phyloP scores from a whole-genome alignment of 2,797 vertebrate species.

The Scleropages formosus region DNA sequence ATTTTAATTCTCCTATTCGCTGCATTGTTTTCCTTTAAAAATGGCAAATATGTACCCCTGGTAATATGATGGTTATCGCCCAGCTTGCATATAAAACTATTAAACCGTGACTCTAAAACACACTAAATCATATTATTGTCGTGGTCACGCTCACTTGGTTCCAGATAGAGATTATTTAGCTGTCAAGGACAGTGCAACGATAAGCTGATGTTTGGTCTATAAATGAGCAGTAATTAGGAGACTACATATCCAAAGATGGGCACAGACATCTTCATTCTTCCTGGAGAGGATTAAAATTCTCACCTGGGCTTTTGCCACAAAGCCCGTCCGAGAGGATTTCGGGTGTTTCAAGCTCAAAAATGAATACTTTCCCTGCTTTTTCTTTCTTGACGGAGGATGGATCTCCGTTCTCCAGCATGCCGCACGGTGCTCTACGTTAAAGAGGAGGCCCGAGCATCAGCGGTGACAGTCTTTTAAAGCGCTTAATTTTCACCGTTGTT shows the following conservation, averaged over 20 bases:
- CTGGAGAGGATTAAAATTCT: slow-evolving; percentile 60
- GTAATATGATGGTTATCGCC: slow-evolving; percentile 57
- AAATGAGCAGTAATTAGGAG: slow-evolving; percentile 78
- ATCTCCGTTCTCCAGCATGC: slow-evolving; percentile 29
- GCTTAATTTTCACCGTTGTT: slow-evolving; percentile 75
- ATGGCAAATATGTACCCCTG: slow-evolving; percentile 66
- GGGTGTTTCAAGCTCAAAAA: slow-evolving; percentile 58
- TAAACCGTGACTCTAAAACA: slow-evolving; percentile 72
- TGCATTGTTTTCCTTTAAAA: slow-evolving; percentile 62
- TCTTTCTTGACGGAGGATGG: slow-evolving; percentile 48
- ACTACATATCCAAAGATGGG: slow-evolving; percentile 69
- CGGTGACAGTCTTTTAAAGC: slow-evolving; percentile 53
- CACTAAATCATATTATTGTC: slow-evolving; percentile 76
- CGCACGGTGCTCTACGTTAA: slow-evolving; percentile 12
- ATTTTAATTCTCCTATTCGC: slow-evolving; percentile 68
- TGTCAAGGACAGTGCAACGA: slow-evolving; percentile 73
- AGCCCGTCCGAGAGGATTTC: slow-evolving; percentile 51
- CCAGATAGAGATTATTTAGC: slow-evolving; percentile 74
- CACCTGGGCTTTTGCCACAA: slow-evolving; percentile 53
- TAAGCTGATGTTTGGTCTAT: slow-evolving; percentile 79
- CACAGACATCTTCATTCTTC: slow-evolving; percentile 67
- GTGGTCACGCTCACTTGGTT: slow-evolving; percentile 62
- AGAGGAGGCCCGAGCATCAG: slow-evolving; percentile 41
- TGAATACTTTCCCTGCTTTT: slow-evolving; percentile 46
- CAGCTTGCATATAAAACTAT: slow-evolving; percentile 68